A percentile compares a stretch with the other conserved stretches of the same genome.
phyloP scores from a whole-genome alignment of 30 jellyfish, hydroid and myxozoan species.

The Hydractinia echinata region DNA sequence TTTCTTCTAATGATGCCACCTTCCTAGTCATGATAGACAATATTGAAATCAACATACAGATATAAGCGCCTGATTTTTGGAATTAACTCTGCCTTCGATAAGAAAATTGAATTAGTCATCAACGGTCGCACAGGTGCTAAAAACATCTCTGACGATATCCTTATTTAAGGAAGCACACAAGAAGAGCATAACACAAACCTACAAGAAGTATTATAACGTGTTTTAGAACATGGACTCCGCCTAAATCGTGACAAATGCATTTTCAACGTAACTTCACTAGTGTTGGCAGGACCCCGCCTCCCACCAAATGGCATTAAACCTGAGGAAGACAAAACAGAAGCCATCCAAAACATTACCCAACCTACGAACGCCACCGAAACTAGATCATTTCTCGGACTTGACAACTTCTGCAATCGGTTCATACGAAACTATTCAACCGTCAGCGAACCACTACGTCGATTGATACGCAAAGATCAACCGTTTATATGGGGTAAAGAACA shows the following conservation, averaged over 20 bases:
- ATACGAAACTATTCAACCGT: constrained; percentile 41
- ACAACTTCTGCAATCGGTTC: constrained; percentile 10
- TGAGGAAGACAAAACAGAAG: neutral
- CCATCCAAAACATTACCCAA: neutral
- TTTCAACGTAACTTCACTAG: too few species aligned
- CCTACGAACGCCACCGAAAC: neutral
- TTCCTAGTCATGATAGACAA: neutral
- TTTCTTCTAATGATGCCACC: too few species aligned
- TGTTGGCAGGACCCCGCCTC: too few species aligned
- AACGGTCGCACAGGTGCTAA: too few species aligned
- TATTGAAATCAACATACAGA: neutral
- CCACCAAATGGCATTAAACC: neutral
- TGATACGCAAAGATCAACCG: too few species aligned
- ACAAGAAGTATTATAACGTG: neutral
- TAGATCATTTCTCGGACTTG: constrained; percentile 29
- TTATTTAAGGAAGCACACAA: neutral
- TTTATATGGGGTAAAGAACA: too few species aligned
- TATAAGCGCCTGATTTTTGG: neutral
- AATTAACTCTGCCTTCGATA: neutral
- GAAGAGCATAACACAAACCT: neutral
- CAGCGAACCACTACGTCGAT: constrained; percentile 50
- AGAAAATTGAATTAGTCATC: neutral
- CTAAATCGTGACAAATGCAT: neutral
- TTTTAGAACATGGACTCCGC: neutral
- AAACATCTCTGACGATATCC: constrained; percentile 8